These are phyloP conservation scores for Pseudanteris insignis DNA, from an alignment of 2,888 invertebrate genomes.

Conservation along the genomic window DNA sequence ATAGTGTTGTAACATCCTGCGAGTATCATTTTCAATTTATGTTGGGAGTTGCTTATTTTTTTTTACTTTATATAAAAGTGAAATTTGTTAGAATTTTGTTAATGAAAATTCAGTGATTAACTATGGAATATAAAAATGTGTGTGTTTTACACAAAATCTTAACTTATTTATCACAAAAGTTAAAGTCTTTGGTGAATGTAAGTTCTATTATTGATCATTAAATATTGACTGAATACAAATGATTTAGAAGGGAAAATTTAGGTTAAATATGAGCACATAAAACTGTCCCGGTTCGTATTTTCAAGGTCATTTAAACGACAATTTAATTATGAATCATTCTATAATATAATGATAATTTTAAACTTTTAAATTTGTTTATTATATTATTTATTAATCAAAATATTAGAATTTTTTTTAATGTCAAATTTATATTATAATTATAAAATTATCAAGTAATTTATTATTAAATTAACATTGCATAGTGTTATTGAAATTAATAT, in stretches of 20 bases:
- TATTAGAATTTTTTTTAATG: background rate
- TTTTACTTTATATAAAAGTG: too few species aligned
- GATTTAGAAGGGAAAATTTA: conserved; percentile 16
- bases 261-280: conserved; percentile 14
- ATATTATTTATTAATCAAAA: background rate
- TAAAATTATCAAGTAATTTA: background rate
- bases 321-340: conserved; percentile 1
- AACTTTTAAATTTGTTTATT: too few species aligned
- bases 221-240: conserved; percentile 43
- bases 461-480: too few species aligned
- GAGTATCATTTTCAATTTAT: background rate
- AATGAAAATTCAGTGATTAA: background rate
- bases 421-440: background rate
- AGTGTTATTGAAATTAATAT: background rate
- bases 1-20: conserved; percentile 10
- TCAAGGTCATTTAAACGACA: conserved; percentile 3
- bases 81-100: too few species aligned
- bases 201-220: too few species aligned
- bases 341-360: too few species aligned
- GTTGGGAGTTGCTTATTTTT: too few species aligned
- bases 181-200: too few species aligned
- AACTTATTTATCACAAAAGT: too few species aligned
- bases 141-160: too few species aligned
- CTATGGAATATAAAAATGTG: too few species aligned
- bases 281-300: background rate